Base-by-base conservation (phyloP, 2,797 vertebrate species). In the Thaleichthys pacificus region DNA sequence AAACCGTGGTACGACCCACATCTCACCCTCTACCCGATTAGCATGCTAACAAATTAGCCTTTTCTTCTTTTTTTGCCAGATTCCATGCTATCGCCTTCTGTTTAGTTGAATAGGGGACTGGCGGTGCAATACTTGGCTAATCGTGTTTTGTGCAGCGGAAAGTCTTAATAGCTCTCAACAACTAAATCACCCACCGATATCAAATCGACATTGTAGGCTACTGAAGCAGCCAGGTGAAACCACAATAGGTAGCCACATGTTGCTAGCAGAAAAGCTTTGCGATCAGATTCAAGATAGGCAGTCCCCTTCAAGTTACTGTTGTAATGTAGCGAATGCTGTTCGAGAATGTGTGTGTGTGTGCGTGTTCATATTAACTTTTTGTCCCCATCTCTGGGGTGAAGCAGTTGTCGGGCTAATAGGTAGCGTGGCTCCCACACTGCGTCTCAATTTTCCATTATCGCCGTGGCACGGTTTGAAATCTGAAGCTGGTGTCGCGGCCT, bases 1-100 rank as follows among this genome's bases (percentile, higher is more conserved):
- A 87, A 83, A 86, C 87, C 90, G 82, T 91, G 89, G 89, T 88
- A 89, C 75, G 85, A 82, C 80, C 85, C 80, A 82, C 72, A 77
- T 85, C 84, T 88, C 88, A 90, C 90, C 88, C 88, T 89, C 89
- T 84, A 77, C 86, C 85, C 91, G 90, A 91, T 92, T 91, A 90
- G 82, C 86, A 15, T 80, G 86, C 84, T 82, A 30, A 26, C 86
- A 85, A 80, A 86, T 79, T 84, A 84, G 89, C 88, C 84, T 87
- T 85, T 84, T 75, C 15, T 32, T 56, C 17, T 24, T 17, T 28
- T 15, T n/a, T 47, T 65, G 58, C 38, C 64, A 15, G 8, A 73
- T 64, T 58, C 58, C 22, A 12, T 22, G 11, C 54, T 21, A 1
- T 11, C 3, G 3, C 0, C 19, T 57, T 42, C 5, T 9, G 38